Evolutionary conservation across 2,113 vertebrate species (phyloP).

Genomic region (Xenopus laevis): DNA sequence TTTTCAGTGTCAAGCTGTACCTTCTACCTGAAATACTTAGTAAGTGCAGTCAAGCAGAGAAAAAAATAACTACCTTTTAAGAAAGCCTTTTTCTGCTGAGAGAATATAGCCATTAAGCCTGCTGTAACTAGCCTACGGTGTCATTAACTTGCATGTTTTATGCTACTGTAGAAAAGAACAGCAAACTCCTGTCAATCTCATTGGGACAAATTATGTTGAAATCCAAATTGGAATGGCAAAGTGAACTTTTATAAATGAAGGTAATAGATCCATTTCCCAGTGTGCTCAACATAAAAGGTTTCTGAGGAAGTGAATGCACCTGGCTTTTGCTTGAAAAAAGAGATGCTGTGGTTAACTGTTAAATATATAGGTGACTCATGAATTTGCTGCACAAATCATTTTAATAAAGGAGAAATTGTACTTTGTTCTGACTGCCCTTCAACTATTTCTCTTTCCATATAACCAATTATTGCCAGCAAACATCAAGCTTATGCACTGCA

Average conservation of each 20-base stretch:
- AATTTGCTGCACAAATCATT: conserved; percentile 47
- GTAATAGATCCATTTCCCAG: conserved; percentile 48
- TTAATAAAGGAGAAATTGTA: conserved; percentile 52
- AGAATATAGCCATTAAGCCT: conserved; percentile 27
- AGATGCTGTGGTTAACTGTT: conserved; percentile 48
- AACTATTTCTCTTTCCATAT: conserved; percentile 44
- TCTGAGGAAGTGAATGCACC: conserved; percentile 48
- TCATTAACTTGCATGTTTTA: conserved; percentile 36
- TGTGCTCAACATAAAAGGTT: conserved; percentile 47
- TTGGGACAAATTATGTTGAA: conserved; percentile 40
- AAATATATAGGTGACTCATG: conserved; percentile 52
- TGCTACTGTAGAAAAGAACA: conserved; percentile 17
- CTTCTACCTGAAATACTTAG: no score
- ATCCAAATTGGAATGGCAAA: conserved; percentile 45
- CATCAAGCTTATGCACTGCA: conserved; percentile 29
- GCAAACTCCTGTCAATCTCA: conserved; percentile 12
- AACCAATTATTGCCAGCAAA: conserved; percentile 45
- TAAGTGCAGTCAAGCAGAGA: conserved; percentile 14
- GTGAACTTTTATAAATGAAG: conserved; percentile 46
- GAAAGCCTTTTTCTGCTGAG: conserved; percentile 8
- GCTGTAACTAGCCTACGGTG: conserved; percentile 18
- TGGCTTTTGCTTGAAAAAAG: conserved; percentile 48
- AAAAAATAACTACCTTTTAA: conserved; percentile 33
- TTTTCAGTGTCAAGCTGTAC: no score
- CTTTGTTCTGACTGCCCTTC: conserved; percentile 46